These are phyloP conservation scores for Nothobranchius furzeri DNA, from an alignment of 2,113 vertebrate species.

Conservation along the genomic window DNA sequence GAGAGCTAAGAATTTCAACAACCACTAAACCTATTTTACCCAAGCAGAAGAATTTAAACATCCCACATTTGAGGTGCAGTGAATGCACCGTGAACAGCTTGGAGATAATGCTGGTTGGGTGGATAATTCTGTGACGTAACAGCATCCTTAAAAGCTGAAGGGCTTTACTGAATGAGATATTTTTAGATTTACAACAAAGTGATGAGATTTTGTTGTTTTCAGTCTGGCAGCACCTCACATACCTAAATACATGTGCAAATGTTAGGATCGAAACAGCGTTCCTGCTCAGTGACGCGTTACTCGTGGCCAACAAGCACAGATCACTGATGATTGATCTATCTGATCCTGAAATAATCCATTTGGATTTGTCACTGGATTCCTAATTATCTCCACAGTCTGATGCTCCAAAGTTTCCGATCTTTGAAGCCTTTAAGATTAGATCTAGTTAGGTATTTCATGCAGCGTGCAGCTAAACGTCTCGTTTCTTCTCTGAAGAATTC, in stretches of 20 bases:
- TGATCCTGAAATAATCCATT: not conserved
- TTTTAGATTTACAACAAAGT: slow-evolving; percentile 2
- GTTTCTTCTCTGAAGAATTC: slow-evolving; percentile 1
- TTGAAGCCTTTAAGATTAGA: not conserved
- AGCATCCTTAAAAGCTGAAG: not conserved
- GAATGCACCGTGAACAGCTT: not conserved
- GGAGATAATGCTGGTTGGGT: not conserved
- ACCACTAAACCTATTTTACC: too few relatives aligned
- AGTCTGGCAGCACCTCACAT: not conserved
- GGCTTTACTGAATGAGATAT: slow-evolving; percentile 1
- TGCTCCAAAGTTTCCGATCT: not conserved
- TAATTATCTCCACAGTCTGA: too few relatives aligned
- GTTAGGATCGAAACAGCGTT: too few relatives aligned
- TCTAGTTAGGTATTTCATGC: not conserved
- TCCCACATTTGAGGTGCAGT: not conserved
- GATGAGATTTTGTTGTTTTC: not conserved
- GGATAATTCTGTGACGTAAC: not conserved
- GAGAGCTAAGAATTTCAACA: too few relatives aligned
- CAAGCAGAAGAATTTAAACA: not conserved
- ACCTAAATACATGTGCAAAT: not conserved
- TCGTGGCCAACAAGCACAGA: not conserved
- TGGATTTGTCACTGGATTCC: too few relatives aligned
- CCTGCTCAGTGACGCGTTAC: too few relatives aligned
- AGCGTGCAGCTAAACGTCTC: not conserved
- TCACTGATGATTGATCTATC: not conserved